Percentiles rank a stretch among this genome's conserved stretches.
phyloP scores from a whole-genome alignment of 2,797 vertebrate species.

The Pseudomugil gertrudae region DNA sequence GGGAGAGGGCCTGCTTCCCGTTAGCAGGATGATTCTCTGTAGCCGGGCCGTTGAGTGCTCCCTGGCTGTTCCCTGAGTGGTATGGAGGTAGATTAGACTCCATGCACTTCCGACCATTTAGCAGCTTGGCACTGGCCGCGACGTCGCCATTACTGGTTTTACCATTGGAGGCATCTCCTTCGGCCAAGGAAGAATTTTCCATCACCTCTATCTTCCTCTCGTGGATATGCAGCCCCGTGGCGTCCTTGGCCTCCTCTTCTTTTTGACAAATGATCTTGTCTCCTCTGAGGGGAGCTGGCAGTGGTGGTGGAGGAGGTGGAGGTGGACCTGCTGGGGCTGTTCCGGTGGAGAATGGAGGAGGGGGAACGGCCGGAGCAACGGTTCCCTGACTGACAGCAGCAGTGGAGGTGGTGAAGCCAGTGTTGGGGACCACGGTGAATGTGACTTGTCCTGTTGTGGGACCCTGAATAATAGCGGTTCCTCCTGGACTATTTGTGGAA shows the following conservation, averaged over 20 bases:
- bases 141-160: conserved; percentile 95
- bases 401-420: conserved; percentile 90
- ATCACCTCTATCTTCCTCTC: conserved; percentile 99
- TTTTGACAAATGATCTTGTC: conserved; percentile 99
- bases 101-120: conserved; percentile 96
- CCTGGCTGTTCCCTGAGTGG: conserved; percentile 99
- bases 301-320: conserved; percentile 78
- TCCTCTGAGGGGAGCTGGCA: conserved; percentile 90
- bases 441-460: conserved; percentile 94
- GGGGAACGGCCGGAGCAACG: conserved; percentile 84
- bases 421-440: conserved; percentile 98
- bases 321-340: conserved; percentile 68
- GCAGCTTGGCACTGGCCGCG: conserved; percentile 90
- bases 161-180: conserved; percentile 81
- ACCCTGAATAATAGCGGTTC: conserved; percentile 92
- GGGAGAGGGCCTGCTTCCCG: conserved; percentile 81
- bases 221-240: conserved; percentile 96
- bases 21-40: conserved; percentile 87
- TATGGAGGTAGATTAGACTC: conserved; percentile 99
- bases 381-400: conserved; percentile 91
- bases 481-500: conserved; percentile 86
- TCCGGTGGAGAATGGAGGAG: conserved; percentile 87
- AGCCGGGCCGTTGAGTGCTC: conserved; percentile 92
- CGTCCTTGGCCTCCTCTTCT: conserved; percentile 99
- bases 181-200: conserved; percentile 95